Percentiles rank a stretch among this genome's conserved stretches.
Conservation (phyloP, 2,797 vertebrate species). For the Mionectes olivaceus region DNA sequence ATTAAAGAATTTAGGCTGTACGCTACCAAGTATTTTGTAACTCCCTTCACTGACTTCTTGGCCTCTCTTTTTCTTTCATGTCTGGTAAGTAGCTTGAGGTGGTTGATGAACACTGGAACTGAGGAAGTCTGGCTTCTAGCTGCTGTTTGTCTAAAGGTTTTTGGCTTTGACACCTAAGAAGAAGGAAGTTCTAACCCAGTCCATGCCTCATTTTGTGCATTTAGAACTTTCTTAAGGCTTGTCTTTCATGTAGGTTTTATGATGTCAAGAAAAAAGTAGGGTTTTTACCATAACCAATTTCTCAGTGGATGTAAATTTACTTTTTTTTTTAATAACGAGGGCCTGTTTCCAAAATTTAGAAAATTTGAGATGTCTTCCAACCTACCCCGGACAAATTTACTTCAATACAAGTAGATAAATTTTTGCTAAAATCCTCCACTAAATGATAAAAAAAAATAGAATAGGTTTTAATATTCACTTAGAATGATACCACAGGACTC, state of each 20-base stretch:
- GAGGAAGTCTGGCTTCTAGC: slow-evolving; percentile 34
- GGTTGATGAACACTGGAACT: slow-evolving; percentile 17
- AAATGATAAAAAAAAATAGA: not conserved
- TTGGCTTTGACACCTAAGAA: slow-evolving; percentile 45
- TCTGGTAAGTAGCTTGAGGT: slow-evolving; percentile 49
- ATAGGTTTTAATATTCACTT: not conserved
- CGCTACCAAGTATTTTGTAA: slow-evolving; percentile 57
- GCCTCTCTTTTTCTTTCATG: slow-evolving; percentile 49
- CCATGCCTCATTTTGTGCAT: not conserved
- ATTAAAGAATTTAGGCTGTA: slow-evolving; percentile 45
- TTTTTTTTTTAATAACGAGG: not conserved
- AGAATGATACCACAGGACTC: not conserved
- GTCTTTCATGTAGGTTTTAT: not conserved
- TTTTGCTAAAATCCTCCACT: not conserved
- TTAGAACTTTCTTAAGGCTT: not conserved
- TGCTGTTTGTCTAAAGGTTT: slow-evolving; percentile 34
- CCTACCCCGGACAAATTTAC: not conserved
- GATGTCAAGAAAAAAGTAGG: not conserved
- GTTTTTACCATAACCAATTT: not conserved
- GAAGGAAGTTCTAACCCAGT: not conserved
- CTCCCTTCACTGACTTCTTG: slow-evolving; percentile 36
- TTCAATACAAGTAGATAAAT: not conserved
- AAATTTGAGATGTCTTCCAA: not conserved
- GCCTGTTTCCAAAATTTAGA: not conserved
- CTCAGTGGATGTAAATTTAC: not conserved